These are phyloP conservation scores for Bombus confusus DNA, from an alignment of 1,140 invertebrate genomes.

Conservation along the genomic window DNA sequence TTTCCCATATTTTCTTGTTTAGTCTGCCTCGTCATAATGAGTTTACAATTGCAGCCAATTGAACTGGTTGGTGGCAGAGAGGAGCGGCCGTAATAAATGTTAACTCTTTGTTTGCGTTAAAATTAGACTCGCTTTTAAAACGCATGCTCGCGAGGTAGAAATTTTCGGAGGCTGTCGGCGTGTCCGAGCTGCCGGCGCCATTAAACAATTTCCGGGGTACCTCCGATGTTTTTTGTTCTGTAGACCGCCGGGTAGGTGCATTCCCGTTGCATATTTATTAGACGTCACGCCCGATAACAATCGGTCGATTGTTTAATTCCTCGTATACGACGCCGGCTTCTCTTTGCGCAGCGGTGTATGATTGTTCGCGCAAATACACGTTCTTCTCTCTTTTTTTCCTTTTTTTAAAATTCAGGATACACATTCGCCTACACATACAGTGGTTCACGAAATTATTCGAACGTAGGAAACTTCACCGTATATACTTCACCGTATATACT, in stretches of 20 bases:
- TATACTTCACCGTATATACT: too few relatives aligned
- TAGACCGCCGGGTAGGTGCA: conserved; percentile 28
- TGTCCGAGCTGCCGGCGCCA: conserved; percentile 20
- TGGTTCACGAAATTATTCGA: background rate
- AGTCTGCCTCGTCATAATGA: background rate
- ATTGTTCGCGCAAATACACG: conserved; percentile 30
- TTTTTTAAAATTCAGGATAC: background rate
- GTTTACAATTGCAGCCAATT: conserved; percentile 15
- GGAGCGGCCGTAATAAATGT: conserved; percentile 15
- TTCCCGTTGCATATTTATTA: conserved; percentile 70
- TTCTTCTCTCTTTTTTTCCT: background rate
- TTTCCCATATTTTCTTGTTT: background rate
- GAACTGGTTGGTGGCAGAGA: background rate
- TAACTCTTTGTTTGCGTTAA: conserved; percentile 29
- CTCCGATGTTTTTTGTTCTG: conserved; percentile 53
- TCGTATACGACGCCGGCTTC: conserved; percentile 22
- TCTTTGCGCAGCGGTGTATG: conserved; percentile 17
- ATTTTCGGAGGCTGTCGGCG: conserved; percentile 44
- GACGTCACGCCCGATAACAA: conserved; percentile 69
- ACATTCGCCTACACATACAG: too few relatives aligned
- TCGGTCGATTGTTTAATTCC: conserved; percentile 70
- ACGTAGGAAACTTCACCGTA: background rate
- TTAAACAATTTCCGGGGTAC: conserved; percentile 62
- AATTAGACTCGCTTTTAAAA: conserved; percentile 11
- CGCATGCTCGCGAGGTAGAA: conserved; percentile 5